Evolutionary conservation across 2,888 invertebrate species (phyloP), one percentile per base, ranked within the genome.

Genomic region (Eudasyphora cyanicolor): DNA sequence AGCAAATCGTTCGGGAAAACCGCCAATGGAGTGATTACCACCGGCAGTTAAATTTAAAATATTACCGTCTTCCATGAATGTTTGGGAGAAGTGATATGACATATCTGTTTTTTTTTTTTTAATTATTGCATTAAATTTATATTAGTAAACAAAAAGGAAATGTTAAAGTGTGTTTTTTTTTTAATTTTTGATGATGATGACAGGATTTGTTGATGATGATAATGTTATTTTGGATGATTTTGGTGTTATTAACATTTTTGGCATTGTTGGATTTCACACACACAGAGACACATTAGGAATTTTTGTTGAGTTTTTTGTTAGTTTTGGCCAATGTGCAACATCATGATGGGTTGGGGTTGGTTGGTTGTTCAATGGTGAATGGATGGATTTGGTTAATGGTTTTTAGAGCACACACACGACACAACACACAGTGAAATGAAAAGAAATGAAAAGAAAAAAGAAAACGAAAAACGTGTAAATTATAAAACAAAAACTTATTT

Each of bases 1-100:
- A 21, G 91, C 91, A 87, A 93, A 94, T 82, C 93, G 92, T 77
- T 92, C 92, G 19, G 87, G 87, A 21, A 24, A 24, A 12, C 10
- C 4, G 35, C 67, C 67, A 10, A 21, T 21, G 10, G 82, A 57
- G 76, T 87, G 81, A n/a, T 19, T 70, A 49, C 82, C 82, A 49
- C 71, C 77, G 45, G 67, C 17, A 8, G 67, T 42, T 24, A 67
- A 42, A 67, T 67, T 67, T n/a, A 67, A 42, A 21, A 67, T 21
- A 12, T 32, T 38, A 21, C 45, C 27, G 54, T 69, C 74, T 51
- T 83, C 76, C 62, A 74, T 54, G 57, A 83, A 49, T 0, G 67
- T 42, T 21, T 79, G 79, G 0, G 82, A 73, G 57, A 60, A 73
- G 0, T 71, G 17, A 32, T 71, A 71, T 38, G 67, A 64, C 49